Conservation (phyloP, 2,113 vertebrate genomes). For the Litocranius walleri region DNA sequence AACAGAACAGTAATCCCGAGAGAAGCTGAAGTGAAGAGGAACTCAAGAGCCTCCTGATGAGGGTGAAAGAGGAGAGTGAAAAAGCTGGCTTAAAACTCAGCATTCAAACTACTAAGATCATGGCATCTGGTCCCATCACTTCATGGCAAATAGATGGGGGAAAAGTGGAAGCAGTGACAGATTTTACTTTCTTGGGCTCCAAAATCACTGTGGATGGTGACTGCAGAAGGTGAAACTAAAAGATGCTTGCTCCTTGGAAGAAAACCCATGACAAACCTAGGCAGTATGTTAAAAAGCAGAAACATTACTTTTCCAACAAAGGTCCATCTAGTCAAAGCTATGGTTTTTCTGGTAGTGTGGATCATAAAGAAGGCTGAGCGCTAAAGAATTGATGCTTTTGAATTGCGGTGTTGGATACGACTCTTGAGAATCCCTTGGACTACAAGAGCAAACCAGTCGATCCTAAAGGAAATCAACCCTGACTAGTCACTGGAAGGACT, state of each 20-base stretch:
- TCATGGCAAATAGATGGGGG: not conserved
- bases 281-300: not conserved
- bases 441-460: not conserved
- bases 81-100: not conserved
- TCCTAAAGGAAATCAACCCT: not conserved
- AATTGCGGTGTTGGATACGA: not conserved
- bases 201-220: not conserved
- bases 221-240: not conserved
- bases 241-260: not conserved
- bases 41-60: not conserved
- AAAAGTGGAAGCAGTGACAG: not conserved
- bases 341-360: not conserved
- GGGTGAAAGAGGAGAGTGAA: not conserved
- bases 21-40: not conserved
- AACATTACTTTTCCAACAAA: not conserved
- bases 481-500: not conserved
- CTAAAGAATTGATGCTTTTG: not conserved
- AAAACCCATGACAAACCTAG: not conserved
- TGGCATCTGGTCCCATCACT: not conserved
- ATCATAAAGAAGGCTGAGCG: not conserved
- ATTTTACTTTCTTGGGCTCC: not conserved
- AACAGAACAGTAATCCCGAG: fast-evolving
- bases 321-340: not conserved
- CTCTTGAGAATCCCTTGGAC: not conserved
- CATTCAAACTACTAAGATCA: not conserved